Conservation (phyloP, 1,140 invertebrate genomes). For the Tetranychus urticae region DNA sequence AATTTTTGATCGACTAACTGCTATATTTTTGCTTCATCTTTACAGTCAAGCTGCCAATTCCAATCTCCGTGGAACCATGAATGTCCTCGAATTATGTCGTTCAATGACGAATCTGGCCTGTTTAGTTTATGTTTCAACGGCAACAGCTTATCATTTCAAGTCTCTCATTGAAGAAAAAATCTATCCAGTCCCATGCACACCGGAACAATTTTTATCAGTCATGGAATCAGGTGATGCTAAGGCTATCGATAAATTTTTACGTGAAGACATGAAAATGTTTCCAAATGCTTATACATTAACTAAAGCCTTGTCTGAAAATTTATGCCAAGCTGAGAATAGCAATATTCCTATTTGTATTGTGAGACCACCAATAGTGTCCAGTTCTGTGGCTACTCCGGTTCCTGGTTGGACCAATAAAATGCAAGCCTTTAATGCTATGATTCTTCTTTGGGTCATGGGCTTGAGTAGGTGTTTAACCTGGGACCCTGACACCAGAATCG, state of each 20-base stretch:
- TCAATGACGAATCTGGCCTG: constrained; percentile 19
- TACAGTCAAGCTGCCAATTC: not conserved
- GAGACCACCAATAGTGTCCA: constrained; percentile 7
- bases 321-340: constrained; percentile 33
- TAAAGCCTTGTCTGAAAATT: constrained; percentile 49
- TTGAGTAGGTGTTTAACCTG: constrained; percentile 25
- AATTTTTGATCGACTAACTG: too few relatives aligned
- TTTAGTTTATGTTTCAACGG: constrained; percentile 13
- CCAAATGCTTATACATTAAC: constrained; percentile 68
- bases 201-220: constrained; percentile 10
- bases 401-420: constrained; percentile 69
- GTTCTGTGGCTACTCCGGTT: not conserved
- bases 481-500: not conserved
- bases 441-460: constrained; percentile 72
- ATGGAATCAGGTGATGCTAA: constrained; percentile 5
- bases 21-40: not conserved
- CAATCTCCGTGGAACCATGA: constrained; percentile 14
- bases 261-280: constrained; percentile 32
- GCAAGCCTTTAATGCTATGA: constrained; percentile 86
- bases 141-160: constrained; percentile 28
- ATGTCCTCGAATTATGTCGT: constrained; percentile 24
- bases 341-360: constrained; percentile 5
- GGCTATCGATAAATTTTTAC: constrained; percentile 4
- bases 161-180: constrained; percentile 30
- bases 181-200: constrained; percentile 26